Evolutionary conservation across 2,113 vertebrate genomes (phyloP).

Genomic region (sheep (Ovis aries)): DNA sequence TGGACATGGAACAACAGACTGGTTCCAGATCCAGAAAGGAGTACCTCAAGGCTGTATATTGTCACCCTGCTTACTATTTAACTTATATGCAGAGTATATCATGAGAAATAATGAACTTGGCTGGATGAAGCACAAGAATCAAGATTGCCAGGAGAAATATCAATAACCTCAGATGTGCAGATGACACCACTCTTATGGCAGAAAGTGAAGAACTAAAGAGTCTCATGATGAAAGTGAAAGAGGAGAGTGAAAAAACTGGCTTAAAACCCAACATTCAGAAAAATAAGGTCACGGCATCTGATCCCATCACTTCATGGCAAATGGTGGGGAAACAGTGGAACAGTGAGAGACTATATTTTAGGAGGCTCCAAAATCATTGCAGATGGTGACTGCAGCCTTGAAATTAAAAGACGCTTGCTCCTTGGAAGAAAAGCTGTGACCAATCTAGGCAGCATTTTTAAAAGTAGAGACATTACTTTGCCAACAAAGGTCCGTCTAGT

Average conservation of each 20-base stretch:
- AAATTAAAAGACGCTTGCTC: not conserved
- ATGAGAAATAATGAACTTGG: not conserved
- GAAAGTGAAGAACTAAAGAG: not conserved
- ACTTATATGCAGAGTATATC: not conserved
- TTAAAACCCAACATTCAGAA: not conserved
- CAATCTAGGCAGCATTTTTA: not conserved
- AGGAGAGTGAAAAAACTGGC: not conserved
- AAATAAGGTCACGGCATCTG: not conserved
- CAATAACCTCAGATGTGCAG: not conserved
- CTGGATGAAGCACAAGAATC: not conserved
- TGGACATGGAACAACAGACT: not conserved
- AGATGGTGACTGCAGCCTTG: not conserved
- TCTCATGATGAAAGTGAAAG: not conserved
- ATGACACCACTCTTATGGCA: not conserved
- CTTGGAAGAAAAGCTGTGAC: not conserved
- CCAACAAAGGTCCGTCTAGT: not conserved
- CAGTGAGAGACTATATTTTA: not conserved
- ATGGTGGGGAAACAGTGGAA: not conserved
- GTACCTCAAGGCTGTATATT: not conserved
- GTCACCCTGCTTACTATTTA: not conserved
- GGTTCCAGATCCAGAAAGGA: not conserved
- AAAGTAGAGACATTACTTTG: not conserved
- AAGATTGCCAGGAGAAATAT: not conserved
- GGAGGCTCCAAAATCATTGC: not conserved
- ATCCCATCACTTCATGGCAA: not conserved